Evolutionary conservation across 2,797 vertebrate genomes (phyloP), one percentile per base, ranked within the genome.

Genomic region (Buphagus erythrorhynchus): DNA sequence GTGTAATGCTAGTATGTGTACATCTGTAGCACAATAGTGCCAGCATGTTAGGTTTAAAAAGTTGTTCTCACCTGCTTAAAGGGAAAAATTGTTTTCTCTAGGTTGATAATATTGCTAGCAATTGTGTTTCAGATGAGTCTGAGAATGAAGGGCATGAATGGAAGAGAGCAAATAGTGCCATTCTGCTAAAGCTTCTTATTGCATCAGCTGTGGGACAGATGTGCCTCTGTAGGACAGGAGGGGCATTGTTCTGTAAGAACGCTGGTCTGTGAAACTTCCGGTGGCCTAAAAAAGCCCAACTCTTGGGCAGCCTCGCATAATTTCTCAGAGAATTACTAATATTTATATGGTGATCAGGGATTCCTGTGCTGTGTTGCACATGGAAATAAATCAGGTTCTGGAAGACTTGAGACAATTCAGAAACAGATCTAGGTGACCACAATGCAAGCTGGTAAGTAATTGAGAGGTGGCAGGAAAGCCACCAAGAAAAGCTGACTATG

Each of bases 181-280:
- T 61, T 69, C 45, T 51, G 31, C 40, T 89, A 40, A 51, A 73
- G 31, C 21, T 72, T 78, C 49, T 84, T 61, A 4, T 6, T 88
- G 20, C 43, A 81, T 81, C n/a, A 65, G 35, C 65, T 91, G 72
- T 49, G 52, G 22, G 76, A 49, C 58, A 91, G 46, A 82, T 86
- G 74, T 66, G 35, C 13, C 69, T 74, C 55, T 89, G 59, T 36
- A 35, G 29, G 87, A 59, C 38, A 75, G n/a, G 68, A 76, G 42
- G 49, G 28, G 40, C 40, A 24, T 38, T 3, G 1, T 20, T 58
- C 63, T 79, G 20, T 91, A 77, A 88, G 82, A 81, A 65, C 10
- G 6, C 33, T 35, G 24, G 14, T 65, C 65, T 89, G 18, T 73
- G 31, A 67, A 88, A 83, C 10, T 67, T 83, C 22, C 2, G 0